Base-by-base conservation (phyloP, 2,113 vertebrate species). In the Chaetodon auriga region DNA sequence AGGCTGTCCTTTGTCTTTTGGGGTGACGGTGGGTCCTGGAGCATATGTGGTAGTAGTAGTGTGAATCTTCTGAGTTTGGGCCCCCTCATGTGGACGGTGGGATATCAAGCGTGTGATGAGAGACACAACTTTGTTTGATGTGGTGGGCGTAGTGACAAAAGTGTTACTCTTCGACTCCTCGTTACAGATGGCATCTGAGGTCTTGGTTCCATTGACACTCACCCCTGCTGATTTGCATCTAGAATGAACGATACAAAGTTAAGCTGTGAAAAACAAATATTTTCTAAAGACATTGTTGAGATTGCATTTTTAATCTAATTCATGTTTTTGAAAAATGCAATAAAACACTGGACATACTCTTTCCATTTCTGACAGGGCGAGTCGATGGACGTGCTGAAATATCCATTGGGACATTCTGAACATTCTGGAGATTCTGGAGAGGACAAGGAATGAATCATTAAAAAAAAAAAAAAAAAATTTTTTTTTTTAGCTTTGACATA, bases 201-300 rank as follows among this genome's bases (percentile, higher is more conserved):
- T 82, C 0, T 0, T 5, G 45, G 3, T 91, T 45, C 94, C 94
- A 0, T 0, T 7, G 0, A 0, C 11, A 1, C 79, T 89, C n/a
- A 84, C 90, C 16, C 92, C 89, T 5, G 36, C 88, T 6, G 45
- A 66, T 48, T 68, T 49, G 75, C 94, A 95, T 53, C 94, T 95
- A 14, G 43, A 57, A 79, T 46, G 19, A 65, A 54, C 16, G 12
- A 46, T 58, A 54, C 46, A 79, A 18, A 7, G 72, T 23, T 21
- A 38, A 74, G 38, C 23, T 25, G 30, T 74, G 0, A 80, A 68
- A 5, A 68, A 15, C 7, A 16, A 30, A 8, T 41, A 16, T 41
- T 7, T 16, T 4, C 3, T 35, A 23, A 4, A 64, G 3, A 36
- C 14, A 23, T 45, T 15, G n/a, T n/a, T 60, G 30, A 60, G 8